These are phyloP conservation scores for Heliconius ethilla DNA, from an alignment of 2,888 invertebrate species.

Conservation along the genomic window DNA sequence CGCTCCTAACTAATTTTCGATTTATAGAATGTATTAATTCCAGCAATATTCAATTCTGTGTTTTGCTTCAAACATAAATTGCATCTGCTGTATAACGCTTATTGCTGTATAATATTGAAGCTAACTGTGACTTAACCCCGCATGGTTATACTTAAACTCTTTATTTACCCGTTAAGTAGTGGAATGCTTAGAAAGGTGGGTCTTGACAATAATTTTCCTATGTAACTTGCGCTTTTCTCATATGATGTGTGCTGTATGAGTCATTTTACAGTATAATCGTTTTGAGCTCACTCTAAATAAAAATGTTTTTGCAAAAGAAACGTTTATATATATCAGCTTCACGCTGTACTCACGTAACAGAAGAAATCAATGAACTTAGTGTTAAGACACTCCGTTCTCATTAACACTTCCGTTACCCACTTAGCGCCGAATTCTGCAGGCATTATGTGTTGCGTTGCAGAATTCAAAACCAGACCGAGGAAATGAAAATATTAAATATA, in stretches of 20 bases:
- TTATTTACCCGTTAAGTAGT: no score
- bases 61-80: constrained; percentile 20
- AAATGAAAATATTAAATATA: no score
- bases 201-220: no score
- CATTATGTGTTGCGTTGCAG: neutral
- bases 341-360: neutral
- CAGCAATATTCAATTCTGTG: constrained; percentile 8
- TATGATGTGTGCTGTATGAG: no score
- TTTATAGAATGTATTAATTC: constrained; percentile 17
- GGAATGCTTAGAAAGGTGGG: no score
- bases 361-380: neutral
- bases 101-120: constrained; percentile 3
- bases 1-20: constrained; percentile 19
- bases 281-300: no score
- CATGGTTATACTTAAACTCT: no score
- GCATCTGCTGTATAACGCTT: constrained; percentile 8
- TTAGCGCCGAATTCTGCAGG: neutral
- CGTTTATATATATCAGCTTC: neutral
- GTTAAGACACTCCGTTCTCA: neutral
- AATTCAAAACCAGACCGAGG: neutral
- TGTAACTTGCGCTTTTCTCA: no score
- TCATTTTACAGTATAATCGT: no score
- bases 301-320: no score
- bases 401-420: no score
- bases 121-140: neutral